These are phyloP conservation scores for Cetonia aurata DNA, from an alignment of 2,888 invertebrate genomes.

Conservation along the genomic window DNA sequence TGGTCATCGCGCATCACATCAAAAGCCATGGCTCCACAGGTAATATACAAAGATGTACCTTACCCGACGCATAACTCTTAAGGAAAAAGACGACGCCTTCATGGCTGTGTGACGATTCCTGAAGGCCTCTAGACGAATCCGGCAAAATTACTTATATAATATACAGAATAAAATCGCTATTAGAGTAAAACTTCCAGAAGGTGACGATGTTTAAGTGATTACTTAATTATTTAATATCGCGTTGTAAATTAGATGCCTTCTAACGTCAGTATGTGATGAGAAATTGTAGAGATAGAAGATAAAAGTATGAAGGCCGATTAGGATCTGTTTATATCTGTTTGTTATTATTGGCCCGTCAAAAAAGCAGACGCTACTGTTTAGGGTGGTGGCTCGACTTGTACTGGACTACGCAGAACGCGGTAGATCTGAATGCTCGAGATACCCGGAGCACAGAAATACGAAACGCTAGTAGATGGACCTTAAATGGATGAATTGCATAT, in stretches of 20 bases:
- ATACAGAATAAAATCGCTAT: no score
- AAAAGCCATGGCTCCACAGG: constrained; percentile 45
- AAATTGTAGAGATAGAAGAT: no score
- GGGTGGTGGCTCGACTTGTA: constrained; percentile 51
- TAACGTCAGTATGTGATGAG: no score
- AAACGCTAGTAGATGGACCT: constrained; percentile 23
- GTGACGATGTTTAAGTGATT: no score
- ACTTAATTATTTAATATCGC: no score
- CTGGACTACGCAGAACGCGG: constrained; percentile 45
- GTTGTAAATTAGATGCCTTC: no score
- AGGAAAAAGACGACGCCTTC: constrained; percentile 84
- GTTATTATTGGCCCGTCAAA: no score
- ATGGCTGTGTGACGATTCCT: constrained; percentile 61
- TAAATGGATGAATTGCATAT: background rate
- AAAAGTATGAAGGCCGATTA: no score
- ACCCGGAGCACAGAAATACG: constrained; percentile 18
- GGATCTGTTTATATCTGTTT: no score
- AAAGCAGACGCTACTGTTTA: constrained; percentile 45
- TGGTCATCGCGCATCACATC: constrained; percentile 10
- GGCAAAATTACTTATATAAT: no score
- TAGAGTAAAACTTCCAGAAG: no score
- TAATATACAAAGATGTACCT: constrained; percentile 60
- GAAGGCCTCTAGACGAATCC: no score
- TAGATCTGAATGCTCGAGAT: constrained; percentile 20
- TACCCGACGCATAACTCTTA: constrained; percentile 84